Evolutionary conservation across 2,113 vertebrate species (phyloP).

Genomic region (Strigops habroptila): DNA sequence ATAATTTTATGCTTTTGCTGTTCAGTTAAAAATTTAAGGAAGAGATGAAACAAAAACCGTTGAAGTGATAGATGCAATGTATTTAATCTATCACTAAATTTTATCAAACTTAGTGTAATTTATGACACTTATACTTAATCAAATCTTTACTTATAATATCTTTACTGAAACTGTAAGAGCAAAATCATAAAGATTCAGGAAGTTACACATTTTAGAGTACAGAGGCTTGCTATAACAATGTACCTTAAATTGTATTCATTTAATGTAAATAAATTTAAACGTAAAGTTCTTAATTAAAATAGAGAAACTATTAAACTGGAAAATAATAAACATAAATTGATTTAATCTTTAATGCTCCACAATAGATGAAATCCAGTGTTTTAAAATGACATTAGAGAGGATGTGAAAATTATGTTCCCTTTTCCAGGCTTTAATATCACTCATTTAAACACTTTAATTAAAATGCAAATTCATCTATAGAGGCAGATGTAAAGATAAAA

Average conservation of each 20-base stretch:
- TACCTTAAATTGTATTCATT: background rate
- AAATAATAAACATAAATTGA: background rate
- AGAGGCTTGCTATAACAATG: background rate
- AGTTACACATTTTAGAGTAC: background rate
- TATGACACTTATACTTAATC: background rate
- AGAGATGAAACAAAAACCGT: background rate
- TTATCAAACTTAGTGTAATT: background rate
- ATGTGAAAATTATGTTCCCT: conserved; percentile 28
- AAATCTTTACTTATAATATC: background rate
- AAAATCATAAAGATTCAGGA: background rate
- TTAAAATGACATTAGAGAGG: conserved; percentile 1
- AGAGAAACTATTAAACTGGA: background rate
- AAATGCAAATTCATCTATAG: conserved; percentile 60
- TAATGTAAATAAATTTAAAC: background rate
- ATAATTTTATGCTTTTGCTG: background rate
- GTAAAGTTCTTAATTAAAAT: conserved; percentile 30
- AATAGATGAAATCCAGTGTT: background rate
- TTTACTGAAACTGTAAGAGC: background rate
- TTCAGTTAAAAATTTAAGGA: background rate
- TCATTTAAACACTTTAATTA: conserved; percentile 39
- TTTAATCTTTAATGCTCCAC: background rate
- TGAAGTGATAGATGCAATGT: background rate
- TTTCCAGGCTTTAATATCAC: conserved; percentile 9
- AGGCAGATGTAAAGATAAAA: conserved; percentile 51
- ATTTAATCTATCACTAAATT: background rate